phyloP scores from a whole-genome alignment of 2,113 vertebrate species.

The Platichthys flesus region DNA sequence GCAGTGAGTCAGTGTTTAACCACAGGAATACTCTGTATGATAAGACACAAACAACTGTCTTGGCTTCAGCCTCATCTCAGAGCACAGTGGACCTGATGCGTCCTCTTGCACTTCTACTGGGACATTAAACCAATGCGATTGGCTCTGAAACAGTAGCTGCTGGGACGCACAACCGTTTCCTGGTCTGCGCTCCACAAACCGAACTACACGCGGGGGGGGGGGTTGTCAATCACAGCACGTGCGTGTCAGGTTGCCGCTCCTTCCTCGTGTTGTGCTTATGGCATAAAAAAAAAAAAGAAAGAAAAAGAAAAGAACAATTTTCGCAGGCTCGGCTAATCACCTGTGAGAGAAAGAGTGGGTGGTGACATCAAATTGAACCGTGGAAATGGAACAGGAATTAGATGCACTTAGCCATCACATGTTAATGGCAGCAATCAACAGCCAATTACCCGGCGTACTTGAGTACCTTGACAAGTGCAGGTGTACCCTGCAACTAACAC shows the following conservation, averaged over 20 bases:
- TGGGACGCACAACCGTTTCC: conserved; percentile 5
- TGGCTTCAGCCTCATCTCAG: conserved; percentile 1
- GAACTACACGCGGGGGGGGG: conserved; percentile 41
- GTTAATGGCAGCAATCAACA: conserved; percentile 84
- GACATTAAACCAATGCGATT: conserved; percentile 5
- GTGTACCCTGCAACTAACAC: conserved; percentile 74
- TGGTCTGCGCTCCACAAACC: conserved; percentile 45
- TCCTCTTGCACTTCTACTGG: conserved; percentile 27
- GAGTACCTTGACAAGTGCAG: conserved; percentile 82
- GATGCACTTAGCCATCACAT: conserved; percentile 81
- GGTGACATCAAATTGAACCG: conserved; percentile 77
- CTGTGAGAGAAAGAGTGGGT: conserved; percentile 75
- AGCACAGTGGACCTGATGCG: conserved; percentile 1
- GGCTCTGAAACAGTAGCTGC: background rate
- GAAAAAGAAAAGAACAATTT: conserved; percentile 66
- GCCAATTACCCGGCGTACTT: conserved; percentile 79
- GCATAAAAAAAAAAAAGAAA: conserved; percentile 66
- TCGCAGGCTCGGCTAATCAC: conserved; percentile 72
- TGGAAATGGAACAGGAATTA: conserved; percentile 82
- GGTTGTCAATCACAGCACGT: conserved; percentile 65
- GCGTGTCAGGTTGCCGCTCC: conserved; percentile 11
- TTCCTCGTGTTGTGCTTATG: conserved; percentile 71
- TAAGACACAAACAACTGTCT: conserved; percentile 5
- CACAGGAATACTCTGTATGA: conserved; percentile 4
- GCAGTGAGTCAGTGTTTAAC: conserved; percentile 35